phyloP scores from a whole-genome alignment of 2,113 vertebrate genomes.

The Prietella phreatophila region DNA sequence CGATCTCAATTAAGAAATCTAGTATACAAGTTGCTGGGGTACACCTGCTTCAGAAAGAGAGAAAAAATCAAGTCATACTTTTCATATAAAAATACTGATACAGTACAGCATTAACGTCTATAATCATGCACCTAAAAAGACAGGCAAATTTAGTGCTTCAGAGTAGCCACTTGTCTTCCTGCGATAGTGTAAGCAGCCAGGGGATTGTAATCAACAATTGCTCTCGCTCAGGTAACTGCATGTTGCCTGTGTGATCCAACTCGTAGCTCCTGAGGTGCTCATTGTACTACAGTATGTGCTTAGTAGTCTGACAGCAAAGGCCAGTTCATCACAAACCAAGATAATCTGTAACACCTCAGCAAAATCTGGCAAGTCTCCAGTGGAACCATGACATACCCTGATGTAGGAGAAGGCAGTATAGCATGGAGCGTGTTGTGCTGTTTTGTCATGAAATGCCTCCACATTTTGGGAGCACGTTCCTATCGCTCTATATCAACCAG shows the following conservation, averaged over 20 bases:
- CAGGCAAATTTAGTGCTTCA: slow-evolving; percentile 42
- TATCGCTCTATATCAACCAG: too few species aligned
- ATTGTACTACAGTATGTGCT: slow-evolving; percentile 49
- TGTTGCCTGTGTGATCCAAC: slow-evolving; percentile 33
- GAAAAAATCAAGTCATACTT: slow-evolving; percentile 9
- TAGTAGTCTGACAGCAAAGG: slow-evolving; percentile 44
- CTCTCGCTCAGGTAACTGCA: slow-evolving; percentile 37
- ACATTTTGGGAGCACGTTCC: too few species aligned
- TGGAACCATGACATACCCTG: slow-evolving; percentile 42
- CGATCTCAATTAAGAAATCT: too few species aligned
- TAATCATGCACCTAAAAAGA: slow-evolving; percentile 28
- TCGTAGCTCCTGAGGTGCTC: slow-evolving; percentile 46
- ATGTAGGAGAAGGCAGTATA: too few species aligned
- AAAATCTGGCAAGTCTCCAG: slow-evolving; percentile 47
- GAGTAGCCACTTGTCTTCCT: slow-evolving; percentile 39
- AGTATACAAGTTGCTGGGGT: slow-evolving; percentile 14
- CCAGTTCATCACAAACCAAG: slow-evolving; percentile 33
- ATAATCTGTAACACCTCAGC: slow-evolving; percentile 45
- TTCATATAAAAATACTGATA: background rate
- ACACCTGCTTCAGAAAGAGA: slow-evolving; percentile 10
- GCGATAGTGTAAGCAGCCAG: slow-evolving; percentile 38
- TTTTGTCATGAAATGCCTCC: too few species aligned
- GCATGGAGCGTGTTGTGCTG: too few species aligned
- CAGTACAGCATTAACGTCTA: background rate
- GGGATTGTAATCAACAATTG: slow-evolving; percentile 38